Evolutionary conservation across 2,113 vertebrate species (phyloP), one percentile per base, ranked within the genome.

Genomic region (Charina bottae): DNA sequence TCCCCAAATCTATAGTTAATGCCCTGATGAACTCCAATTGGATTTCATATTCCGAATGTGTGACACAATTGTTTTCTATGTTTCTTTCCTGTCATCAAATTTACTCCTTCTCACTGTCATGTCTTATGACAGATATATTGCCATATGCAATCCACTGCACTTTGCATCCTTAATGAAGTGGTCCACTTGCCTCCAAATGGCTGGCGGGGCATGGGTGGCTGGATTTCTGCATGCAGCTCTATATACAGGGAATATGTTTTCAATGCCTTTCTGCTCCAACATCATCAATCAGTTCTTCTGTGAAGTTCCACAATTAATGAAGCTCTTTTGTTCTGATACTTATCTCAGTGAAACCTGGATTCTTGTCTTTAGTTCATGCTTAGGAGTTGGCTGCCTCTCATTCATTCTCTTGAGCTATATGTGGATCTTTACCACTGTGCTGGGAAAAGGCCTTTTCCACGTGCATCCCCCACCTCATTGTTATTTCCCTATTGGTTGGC

Each of bases 21-120:
- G 15, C 62, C 10, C n/a, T 72, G 4, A 89, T 37, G 62, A 89
- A 89, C 53, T 54, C 46, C 10, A 72, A 28, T 55, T 6, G 2
- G 49, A 89, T 89, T 72, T 89, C 21, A 4, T 89, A 89, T 72
- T 72, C 15, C 7, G 88, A 89, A 55, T 89, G 88, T 64, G 53
- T 64, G 19, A 23, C 33, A 24, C 26, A 12, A 68, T 55, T 55
- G 62, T 89, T 19, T 68, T 12, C n/a, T 89, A 26, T 78, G 49
- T 72, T 21, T 49, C n/a, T 23, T 89, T 53, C 68, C 68, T 89
- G 9, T 37, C 68, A 37, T 37, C 68, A 37, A 78, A 78, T 78
- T 78, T 78, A 78, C 37, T 78, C 68, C 37, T 78, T 37, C 68
- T 78, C 33, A 78, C 68, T 19, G 37, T 78, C 68, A 78, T 78